A percentile compares a stretch with the other conserved stretches of the same genome.
Evolutionary conservation across 2,888 invertebrate species (phyloP).

Genomic region (Drosophila pseudotalamancana): DNA sequence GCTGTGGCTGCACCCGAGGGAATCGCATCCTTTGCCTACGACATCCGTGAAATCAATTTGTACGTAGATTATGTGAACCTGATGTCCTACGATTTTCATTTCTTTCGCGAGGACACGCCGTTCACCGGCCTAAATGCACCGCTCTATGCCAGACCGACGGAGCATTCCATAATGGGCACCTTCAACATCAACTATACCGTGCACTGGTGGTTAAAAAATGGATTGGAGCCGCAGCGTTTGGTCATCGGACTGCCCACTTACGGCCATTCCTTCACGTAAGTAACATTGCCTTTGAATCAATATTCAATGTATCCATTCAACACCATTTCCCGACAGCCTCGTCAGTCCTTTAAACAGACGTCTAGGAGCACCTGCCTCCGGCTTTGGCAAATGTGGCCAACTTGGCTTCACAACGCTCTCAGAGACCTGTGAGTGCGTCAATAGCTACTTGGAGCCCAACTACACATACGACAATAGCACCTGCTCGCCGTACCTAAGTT

Average conservation of each 20-base stretch:
- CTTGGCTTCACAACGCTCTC: slow-evolving; percentile 90
- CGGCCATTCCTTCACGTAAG: slow-evolving; percentile 90
- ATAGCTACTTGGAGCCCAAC: slow-evolving; percentile 85
- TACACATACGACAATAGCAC: slow-evolving; percentile 88
- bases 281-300: no score
- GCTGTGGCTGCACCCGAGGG: slow-evolving; percentile 92
- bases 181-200: slow-evolving; percentile 93
- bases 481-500: slow-evolving; percentile 91
- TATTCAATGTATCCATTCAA: neutral
- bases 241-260: slow-evolving; percentile 95
- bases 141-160: slow-evolving; percentile 87
- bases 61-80: slow-evolving; percentile 94
- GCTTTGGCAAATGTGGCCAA: slow-evolving; percentile 88
- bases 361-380: slow-evolving; percentile 89
- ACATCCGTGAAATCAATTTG: slow-evolving; percentile 90
- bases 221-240: slow-evolving; percentile 91
- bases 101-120: slow-evolving; percentile 90
- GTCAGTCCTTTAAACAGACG: slow-evolving; percentile 88
- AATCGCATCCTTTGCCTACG: slow-evolving; percentile 91
- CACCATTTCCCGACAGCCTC: slow-evolving; percentile 84
- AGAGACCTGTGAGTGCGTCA: slow-evolving; percentile 88
- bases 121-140: slow-evolving; percentile 95
- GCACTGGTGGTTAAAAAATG: slow-evolving; percentile 90
- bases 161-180: slow-evolving; percentile 88
- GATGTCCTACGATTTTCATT: slow-evolving; percentile 97